Evolutionary conservation across 2,888 invertebrate genomes (phyloP).

Genomic region (Clistopyga incitator): DNA sequence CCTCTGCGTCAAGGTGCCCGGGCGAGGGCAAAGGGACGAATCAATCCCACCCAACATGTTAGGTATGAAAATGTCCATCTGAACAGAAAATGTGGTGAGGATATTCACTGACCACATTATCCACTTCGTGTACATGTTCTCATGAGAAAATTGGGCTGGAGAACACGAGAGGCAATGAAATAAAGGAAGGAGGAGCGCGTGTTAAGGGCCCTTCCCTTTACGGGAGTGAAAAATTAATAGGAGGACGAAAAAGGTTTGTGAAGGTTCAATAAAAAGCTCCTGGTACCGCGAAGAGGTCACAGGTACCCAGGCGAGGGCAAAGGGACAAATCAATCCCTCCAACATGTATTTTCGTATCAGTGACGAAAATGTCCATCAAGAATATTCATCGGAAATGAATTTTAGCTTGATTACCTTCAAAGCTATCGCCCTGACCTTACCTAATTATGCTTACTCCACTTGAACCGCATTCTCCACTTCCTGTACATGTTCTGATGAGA

Average conservation of each 20-base stretch:
- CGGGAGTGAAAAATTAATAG: too few species aligned
- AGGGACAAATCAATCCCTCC: slow-evolving; percentile 28
- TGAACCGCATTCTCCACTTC: background rate
- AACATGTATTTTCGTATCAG: slow-evolving; percentile 10
- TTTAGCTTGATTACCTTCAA: background rate
- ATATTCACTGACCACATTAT: background rate
- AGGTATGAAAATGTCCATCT: background rate
- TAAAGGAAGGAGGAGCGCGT: too few species aligned
- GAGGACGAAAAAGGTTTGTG: too few species aligned
- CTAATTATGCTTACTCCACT: background rate
- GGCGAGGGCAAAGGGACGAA: slow-evolving; percentile 11
- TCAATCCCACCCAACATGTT: slow-evolving; percentile 17
- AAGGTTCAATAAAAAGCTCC: too few species aligned
- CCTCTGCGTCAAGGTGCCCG: too few species aligned
- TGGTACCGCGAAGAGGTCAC: background rate
- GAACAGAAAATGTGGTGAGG: too few species aligned
- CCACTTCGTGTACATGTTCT: background rate
- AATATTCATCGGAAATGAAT: background rate
- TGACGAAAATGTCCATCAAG: background rate
- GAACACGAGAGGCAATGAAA: slow-evolving; percentile 29
- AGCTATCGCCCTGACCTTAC: slow-evolving; percentile 12
- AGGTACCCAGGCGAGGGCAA: background rate
- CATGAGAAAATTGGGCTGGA: slow-evolving; percentile 25
- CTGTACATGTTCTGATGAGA: slow-evolving; percentile 14
- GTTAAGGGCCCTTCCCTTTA: too few species aligned